A percentile compares a stretch with the other conserved stretches of the same genome.
Evolutionary conservation across 2,113 vertebrate species (phyloP).

Genomic region (Chaetura pelagica): DNA sequence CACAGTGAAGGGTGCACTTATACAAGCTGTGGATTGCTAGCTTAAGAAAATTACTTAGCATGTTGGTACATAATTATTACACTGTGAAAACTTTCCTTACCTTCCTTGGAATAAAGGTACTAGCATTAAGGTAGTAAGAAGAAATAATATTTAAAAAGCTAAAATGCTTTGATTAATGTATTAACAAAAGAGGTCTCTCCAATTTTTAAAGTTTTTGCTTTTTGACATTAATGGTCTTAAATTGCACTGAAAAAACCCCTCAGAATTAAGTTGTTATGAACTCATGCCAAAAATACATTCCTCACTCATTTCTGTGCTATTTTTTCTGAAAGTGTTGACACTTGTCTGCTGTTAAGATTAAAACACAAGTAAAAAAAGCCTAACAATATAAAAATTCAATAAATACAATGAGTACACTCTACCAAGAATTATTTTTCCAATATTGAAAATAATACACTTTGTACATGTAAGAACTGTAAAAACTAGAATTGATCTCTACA

Average conservation of each 20-base stretch:
- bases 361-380: not conserved
- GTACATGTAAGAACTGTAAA: not conserved
- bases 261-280: not conserved
- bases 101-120: not conserved
- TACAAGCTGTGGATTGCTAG: too few species aligned
- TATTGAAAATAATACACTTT: not conserved
- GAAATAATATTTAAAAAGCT: not conserved
- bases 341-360: not conserved
- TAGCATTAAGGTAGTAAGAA: not conserved
- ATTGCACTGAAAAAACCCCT: not conserved
- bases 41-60: not conserved
- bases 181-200: accelerated
- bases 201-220: not conserved
- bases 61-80: not conserved
- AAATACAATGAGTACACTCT: not conserved
- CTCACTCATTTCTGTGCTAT: not conserved
- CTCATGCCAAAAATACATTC: not conserved
- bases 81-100: not conserved
- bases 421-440: not conserved
- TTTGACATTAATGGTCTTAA: not conserved
- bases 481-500: not conserved
- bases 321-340: not conserved
- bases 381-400: not conserved
- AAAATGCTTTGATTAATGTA: not conserved
- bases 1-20: too few species aligned